Evolutionary conservation across 2,797 vertebrate genomes (phyloP).

Genomic region (Threskiornis aethiopicus): DNA sequence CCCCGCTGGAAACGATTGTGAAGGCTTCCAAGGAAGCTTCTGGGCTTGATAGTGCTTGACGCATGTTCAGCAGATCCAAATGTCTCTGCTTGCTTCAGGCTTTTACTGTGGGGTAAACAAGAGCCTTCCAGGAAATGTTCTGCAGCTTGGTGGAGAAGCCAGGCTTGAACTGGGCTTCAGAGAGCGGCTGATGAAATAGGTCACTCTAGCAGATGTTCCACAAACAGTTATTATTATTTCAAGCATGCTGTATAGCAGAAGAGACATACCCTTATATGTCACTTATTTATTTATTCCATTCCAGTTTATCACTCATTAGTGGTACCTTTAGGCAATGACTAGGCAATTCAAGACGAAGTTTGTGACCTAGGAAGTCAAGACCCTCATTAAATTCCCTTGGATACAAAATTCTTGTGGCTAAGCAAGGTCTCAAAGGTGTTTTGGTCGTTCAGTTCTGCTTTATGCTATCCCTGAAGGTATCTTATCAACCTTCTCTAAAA

Average conservation of each 20-base stretch:
- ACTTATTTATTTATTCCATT: background rate
- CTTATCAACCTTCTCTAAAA: background rate
- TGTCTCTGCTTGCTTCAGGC: background rate
- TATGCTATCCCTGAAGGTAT: background rate
- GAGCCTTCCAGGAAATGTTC: background rate
- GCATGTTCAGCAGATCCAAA: background rate
- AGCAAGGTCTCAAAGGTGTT: background rate
- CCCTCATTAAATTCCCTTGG: background rate
- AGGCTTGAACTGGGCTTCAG: background rate
- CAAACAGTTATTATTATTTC: background rate
- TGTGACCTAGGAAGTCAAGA: background rate
- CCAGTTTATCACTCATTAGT: background rate
- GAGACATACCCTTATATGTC: background rate
- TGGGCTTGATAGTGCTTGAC: background rate
- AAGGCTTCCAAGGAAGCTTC: background rate
- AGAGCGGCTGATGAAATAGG: background rate
- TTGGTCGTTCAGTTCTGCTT: background rate
- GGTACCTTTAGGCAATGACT: background rate
- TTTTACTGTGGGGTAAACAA: background rate
- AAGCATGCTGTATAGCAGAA: background rate
- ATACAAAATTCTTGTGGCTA: background rate
- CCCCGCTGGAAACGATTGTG: background rate
- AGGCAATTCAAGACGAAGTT: background rate
- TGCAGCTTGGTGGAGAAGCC: background rate
- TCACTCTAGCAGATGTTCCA: background rate